Evolutionary conservation across 2,797 vertebrate genomes (phyloP).

Genomic region (Neosilurus hyrtlii): DNA sequence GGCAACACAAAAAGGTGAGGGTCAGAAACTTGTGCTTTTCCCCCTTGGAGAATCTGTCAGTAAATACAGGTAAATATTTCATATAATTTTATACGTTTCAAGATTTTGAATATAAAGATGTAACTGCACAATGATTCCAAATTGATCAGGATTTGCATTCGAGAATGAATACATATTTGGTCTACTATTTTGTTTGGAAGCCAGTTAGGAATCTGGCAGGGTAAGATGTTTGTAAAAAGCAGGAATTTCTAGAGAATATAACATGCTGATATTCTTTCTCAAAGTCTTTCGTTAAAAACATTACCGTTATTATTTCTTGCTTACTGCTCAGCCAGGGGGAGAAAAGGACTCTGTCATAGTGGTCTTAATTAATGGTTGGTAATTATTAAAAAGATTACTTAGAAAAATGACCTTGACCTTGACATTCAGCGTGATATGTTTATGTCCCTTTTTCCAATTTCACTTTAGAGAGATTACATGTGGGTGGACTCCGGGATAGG

Average conservation of each 20-base stretch:
- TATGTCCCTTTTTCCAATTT: neutral
- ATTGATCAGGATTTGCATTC: neutral
- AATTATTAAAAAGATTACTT: slow-evolving; percentile 31
- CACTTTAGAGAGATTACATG: slow-evolving; percentile 86
- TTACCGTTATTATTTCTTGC: neutral
- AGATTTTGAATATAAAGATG: neutral
- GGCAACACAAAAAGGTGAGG: neutral
- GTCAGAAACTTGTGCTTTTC: neutral
- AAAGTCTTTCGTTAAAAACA: neutral
- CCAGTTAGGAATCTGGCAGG: neutral
- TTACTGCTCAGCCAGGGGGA: slow-evolving; percentile 41
- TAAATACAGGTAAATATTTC: slow-evolving; percentile 29
- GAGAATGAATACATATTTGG: neutral
- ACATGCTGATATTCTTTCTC: neutral
- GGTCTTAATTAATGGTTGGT: slow-evolving; percentile 75
- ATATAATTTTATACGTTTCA: neutral
- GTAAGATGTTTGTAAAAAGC: neutral
- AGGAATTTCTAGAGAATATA: neutral
- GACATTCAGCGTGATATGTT: neutral
- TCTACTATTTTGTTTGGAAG: neutral
- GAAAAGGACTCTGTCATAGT: slow-evolving; percentile 62
- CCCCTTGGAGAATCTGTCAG: neutral
- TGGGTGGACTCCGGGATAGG: slow-evolving; percentile 79
- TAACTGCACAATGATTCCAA: neutral
- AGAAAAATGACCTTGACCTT: neutral